Conservation (phyloP, 2,888 invertebrate species). For the Sinodicranocentrus sp. region DNA sequence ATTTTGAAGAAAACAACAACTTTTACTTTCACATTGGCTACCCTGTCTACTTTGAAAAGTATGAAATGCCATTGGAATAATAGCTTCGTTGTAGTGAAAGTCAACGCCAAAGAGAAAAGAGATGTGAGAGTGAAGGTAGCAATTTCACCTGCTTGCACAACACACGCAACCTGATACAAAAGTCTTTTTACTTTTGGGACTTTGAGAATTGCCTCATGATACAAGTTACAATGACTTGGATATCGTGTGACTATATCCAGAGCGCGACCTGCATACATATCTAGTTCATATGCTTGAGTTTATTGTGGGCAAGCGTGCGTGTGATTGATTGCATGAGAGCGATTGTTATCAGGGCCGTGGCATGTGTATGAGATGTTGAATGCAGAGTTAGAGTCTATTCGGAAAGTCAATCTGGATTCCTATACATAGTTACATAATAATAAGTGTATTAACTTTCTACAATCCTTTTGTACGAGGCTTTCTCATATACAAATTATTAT, state of each 20-base stretch:
- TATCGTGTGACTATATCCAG: too few species aligned
- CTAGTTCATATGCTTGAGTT: too few species aligned
- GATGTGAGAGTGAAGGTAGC: slow-evolving; percentile 34
- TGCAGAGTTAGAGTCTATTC: neutral
- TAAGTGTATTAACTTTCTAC: slow-evolving; percentile 1
- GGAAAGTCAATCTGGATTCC: neutral
- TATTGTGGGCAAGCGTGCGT: slow-evolving; percentile 46
- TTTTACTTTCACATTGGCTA: slow-evolving; percentile 41
- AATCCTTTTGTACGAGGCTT: too few species aligned
- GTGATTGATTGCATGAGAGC: slow-evolving; percentile 56
- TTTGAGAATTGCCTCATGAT: too few species aligned
- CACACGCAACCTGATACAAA: neutral
- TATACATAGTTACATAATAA: slow-evolving; percentile 29
- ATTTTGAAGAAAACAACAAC: slow-evolving; percentile 6
- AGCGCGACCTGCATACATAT: too few species aligned
- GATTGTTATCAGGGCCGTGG: slow-evolving; percentile 33
- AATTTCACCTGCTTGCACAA: slow-evolving; percentile 56
- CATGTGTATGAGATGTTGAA: neutral
- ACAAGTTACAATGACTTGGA: too few species aligned
- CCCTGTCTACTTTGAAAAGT: neutral
- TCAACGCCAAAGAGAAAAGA: neutral
- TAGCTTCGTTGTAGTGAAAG: too few species aligned
- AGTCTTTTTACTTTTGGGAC: slow-evolving; percentile 36
- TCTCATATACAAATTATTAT: too few species aligned
- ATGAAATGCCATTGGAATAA: slow-evolving; percentile 5